Conservation (phyloP, 2,113 vertebrate genomes). For the Halichoerus grypus region DNA sequence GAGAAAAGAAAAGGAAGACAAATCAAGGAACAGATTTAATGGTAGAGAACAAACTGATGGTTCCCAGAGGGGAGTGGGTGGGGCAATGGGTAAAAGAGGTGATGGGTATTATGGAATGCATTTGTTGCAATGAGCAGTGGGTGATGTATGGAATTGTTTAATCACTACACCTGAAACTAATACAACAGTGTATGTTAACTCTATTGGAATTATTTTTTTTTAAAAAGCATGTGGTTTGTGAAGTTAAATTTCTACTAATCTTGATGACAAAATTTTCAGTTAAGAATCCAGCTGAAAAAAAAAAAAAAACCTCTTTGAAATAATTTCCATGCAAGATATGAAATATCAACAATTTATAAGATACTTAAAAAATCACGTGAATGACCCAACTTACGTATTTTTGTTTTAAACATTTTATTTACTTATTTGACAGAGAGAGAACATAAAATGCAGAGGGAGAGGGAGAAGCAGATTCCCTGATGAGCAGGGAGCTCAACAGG, state of each 20-base stretch:
- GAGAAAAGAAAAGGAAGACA: neutral
- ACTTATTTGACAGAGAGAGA: too few relatives aligned
- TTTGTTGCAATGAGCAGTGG: neutral
- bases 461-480: too few relatives aligned
- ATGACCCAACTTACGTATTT: neutral
- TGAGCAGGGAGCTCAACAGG: too few relatives aligned
- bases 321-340: neutral
- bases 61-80: neutral
- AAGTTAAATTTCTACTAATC: constrained; percentile 43
- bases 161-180: neutral
- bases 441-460: too few relatives aligned
- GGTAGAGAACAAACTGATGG: neutral
- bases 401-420: too few relatives aligned
- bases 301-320: neutral
- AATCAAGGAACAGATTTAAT: neutral
- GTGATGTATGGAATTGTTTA: neutral
- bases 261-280: neutral
- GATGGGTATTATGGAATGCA: neutral
- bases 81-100: neutral
- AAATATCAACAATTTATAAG: neutral
- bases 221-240: neutral
- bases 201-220: neutral
- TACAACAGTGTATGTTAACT: neutral
- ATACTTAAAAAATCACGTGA: neutral
- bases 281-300: neutral